Evolutionary conservation across 1,140 invertebrate species (phyloP).

Genomic region (Drosophila sp.): DNA sequence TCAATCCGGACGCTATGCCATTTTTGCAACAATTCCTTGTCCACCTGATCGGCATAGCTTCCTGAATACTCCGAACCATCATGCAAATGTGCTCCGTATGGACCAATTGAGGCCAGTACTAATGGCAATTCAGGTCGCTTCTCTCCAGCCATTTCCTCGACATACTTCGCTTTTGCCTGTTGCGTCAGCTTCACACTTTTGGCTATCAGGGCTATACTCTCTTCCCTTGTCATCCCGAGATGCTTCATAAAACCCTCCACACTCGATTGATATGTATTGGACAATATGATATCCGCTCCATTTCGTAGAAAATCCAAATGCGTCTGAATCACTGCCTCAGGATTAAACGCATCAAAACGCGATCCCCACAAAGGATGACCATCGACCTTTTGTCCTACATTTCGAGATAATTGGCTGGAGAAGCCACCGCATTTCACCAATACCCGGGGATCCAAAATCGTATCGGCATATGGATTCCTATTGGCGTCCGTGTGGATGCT

Average conservation of each 20-base stretch:
- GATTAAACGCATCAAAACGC: slow-evolving; percentile 88
- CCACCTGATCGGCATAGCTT: slow-evolving; percentile 88
- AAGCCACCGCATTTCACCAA: slow-evolving; percentile 91
- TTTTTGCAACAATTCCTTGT: slow-evolving; percentile 87
- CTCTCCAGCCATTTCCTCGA: slow-evolving; percentile 42
- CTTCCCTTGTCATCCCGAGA: slow-evolving; percentile 85
- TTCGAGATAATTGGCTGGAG: slow-evolving; percentile 89
- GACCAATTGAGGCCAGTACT: slow-evolving; percentile 93
- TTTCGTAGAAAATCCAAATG: slow-evolving; percentile 91
- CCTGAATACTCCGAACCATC: slow-evolving; percentile 96
- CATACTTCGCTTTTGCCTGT: slow-evolving; percentile 58
- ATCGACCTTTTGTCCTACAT: slow-evolving; percentile 88
- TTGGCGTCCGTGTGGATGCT: not conserved
- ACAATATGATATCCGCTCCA: slow-evolving; percentile 93
- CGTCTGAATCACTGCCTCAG: slow-evolving; percentile 88
- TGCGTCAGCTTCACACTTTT: slow-evolving; percentile 88
- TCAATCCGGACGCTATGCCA: slow-evolving; percentile 92
- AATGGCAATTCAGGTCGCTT: slow-evolving; percentile 81
- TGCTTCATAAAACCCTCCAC: slow-evolving; percentile 90
- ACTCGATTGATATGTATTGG: slow-evolving; percentile 95
- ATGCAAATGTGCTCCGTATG: slow-evolving; percentile 93
- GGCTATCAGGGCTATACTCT: slow-evolving; percentile 88
- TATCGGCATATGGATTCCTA: not conserved
- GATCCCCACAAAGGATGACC: slow-evolving; percentile 93
- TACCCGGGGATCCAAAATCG: slow-evolving; percentile 51